Evolutionary conservation across 2,797 vertebrate species (phyloP), one percentile per base, ranked within the genome.

Genomic region (Octomys mimax): DNA sequence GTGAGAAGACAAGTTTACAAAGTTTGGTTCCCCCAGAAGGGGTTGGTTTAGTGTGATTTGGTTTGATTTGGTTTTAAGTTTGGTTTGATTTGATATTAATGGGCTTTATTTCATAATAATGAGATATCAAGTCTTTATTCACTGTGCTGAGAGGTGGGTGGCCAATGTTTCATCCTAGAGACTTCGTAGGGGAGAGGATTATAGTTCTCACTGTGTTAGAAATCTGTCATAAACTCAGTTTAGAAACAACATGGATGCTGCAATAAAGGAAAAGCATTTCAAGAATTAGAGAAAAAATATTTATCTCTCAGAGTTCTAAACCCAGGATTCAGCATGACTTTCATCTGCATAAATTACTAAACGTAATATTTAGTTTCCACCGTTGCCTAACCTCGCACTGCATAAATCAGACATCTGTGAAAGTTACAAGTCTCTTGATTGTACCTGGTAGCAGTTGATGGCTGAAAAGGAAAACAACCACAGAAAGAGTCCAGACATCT

Each of bases 271-370:
- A 13, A 79, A 75, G 14, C 42, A 87, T 78, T 95, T 68, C 42
- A 84, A 95, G 79, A 86, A 26, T 61, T 19, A 3, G 16, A 91
- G 31, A 84, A 73, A 95, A 62, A n/a, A 61, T 42, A 73, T 13
- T 87, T 49, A 24, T 75, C 46, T 85, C 54, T 75, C 57, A 90
- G 82, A 71, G 3, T 2, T 94, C 94, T 93, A 85, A 66, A 86
- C 70, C 21, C 39, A 62, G 6, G n/a, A 64, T 77, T 86, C 81
- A 88, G 46, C 96, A 92, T 49, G 19, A 95, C 62, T 87, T 71
- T 73, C 91, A 26, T 59, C 87, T 91, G 95, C 46, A 93, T 26
- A 71, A 57, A 39, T 82, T 62, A 42, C 5, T 42, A 42, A 42
- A 42, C 3, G 42, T 42, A 42, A 42, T 42, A 42, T 42, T 42